Evolutionary conservation across 2,113 vertebrate genomes (phyloP), one percentile per base, ranked within the genome.

Genomic region (Dipodomys ordii): DNA sequence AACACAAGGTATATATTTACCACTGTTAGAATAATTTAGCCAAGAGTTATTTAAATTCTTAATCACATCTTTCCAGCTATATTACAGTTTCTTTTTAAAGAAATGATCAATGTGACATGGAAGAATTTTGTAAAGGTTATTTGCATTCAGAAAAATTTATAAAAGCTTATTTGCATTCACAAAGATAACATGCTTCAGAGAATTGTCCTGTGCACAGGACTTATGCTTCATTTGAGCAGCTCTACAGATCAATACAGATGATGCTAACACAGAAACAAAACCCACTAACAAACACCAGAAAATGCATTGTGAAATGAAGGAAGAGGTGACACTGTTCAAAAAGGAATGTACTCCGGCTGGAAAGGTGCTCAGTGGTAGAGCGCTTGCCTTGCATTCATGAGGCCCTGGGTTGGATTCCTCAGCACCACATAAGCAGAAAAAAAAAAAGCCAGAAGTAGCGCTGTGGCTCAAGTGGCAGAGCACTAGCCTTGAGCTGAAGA

Each of bases 191-290:
- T 22, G 35, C 64, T 87, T 83, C 46, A 60, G 87, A 81, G 89
- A 93, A 57, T 0, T 89, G 88, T n/a, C 49, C 78, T 25, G 0
- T n/a, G 49, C 6, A 11, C 22, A 39, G 13, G 44, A 64, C 49
- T 23, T 25, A 30, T 23, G 68, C 57, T 73, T 76, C 62, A 32
- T 49, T 60, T 78, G 7, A 89, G 25, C 19, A 49, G 25, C 53
- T 25, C 28, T 15, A n/a, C 10, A 62, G 89, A 88, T 86, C 88
- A 69, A 49, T 80, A 82, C 12, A 73, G 72, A 67, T 25, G 64
- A 68, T n/a, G 44, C 72, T 68, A 30, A 87, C 81, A 87, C 23
- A 90, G 85, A 82, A 94, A 53, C 27, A 39, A 57, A 80, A 30
- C 10, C 28, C 49, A 83, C 13, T n/a, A 71, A 79, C 27, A 64